Conservation (phyloP, 2,797 vertebrate genomes). For the Menidia menidia region DNA sequence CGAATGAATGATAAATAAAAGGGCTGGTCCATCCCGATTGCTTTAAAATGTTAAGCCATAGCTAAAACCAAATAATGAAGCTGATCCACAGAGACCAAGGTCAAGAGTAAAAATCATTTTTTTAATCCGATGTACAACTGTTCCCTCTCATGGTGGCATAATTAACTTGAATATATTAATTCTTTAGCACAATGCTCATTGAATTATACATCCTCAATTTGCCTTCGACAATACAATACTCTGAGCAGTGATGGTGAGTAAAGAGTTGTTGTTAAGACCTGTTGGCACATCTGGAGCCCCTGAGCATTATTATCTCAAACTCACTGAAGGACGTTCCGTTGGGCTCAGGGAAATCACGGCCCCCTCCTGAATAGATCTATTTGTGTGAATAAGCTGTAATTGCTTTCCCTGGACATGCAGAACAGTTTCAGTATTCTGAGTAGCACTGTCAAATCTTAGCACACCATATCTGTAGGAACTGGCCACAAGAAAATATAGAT, state of each 20-base stretch:
- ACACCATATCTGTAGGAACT: neutral
- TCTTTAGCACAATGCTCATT: conserved; percentile 89
- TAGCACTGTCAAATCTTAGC: conserved; percentile 23
- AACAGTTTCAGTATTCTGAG: conserved; percentile 46
- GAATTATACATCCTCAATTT: conserved; percentile 85
- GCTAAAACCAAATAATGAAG: conserved; percentile 79
- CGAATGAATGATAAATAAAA: conserved; percentile 72
- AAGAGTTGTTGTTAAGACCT: conserved; percentile 69
- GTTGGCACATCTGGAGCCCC: conserved; percentile 70
- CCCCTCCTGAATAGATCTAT: conserved; percentile 52
- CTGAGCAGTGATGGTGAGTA: conserved; percentile 66
- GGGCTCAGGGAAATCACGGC: conserved; percentile 62
- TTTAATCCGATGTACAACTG: conserved; percentile 74
- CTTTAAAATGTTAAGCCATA: conserved; percentile 77
- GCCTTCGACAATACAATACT: conserved; percentile 74
- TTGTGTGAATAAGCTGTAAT: conserved; percentile 72
- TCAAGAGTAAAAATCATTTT: conserved; percentile 81
- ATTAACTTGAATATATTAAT: conserved; percentile 91
- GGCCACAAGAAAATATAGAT: conserved; percentile 11
- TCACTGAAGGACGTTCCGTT: conserved; percentile 71
- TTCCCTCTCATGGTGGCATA: conserved; percentile 85
- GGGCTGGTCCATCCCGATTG: conserved; percentile 56
- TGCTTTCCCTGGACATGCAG: conserved; percentile 54
- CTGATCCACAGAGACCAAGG: conserved; percentile 75
- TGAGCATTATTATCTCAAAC: conserved; percentile 73